Evolutionary conservation across 2,113 vertebrate genomes (phyloP).

Genomic region (Crotalus tigris): DNA sequence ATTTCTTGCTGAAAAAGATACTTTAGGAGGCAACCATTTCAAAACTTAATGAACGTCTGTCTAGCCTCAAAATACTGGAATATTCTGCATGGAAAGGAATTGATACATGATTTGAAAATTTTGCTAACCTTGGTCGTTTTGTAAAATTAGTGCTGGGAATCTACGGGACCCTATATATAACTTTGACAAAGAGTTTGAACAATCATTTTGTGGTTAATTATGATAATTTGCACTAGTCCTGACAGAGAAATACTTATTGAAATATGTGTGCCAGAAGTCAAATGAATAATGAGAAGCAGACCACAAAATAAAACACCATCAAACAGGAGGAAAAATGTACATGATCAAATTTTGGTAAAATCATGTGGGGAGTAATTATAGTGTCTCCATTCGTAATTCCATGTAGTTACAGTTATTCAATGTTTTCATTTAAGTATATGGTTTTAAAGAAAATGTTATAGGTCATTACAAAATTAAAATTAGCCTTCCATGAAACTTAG

Average conservation of each 20-base stretch:
- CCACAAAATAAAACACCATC: constrained; percentile 43
- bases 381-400: constrained; percentile 28
- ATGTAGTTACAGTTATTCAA: constrained; percentile 59
- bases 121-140: constrained; percentile 63
- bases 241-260: constrained; percentile 47
- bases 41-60: constrained; percentile 58
- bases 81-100: constrained; percentile 42
- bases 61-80: not conserved
- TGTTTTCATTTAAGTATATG: constrained; percentile 59
- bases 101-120: constrained; percentile 61
- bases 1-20: constrained; percentile 36
- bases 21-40: constrained; percentile 58
- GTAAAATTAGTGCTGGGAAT: constrained; percentile 58
- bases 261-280: constrained; percentile 52
- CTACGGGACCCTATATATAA: constrained; percentile 67
- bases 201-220: constrained; percentile 67
- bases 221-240: constrained; percentile 57
- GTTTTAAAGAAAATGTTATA: constrained; percentile 50
- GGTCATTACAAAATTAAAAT: constrained; percentile 57
- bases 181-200: constrained; percentile 64
- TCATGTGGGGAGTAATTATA: constrained; percentile 45
- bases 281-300: constrained; percentile 51
- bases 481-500: constrained; percentile 49
- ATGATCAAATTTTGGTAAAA: constrained; percentile 49
- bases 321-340: not conserved